Conservation (phyloP, 2,797 vertebrate species). For the Rhinatrema bivittatum region DNA sequence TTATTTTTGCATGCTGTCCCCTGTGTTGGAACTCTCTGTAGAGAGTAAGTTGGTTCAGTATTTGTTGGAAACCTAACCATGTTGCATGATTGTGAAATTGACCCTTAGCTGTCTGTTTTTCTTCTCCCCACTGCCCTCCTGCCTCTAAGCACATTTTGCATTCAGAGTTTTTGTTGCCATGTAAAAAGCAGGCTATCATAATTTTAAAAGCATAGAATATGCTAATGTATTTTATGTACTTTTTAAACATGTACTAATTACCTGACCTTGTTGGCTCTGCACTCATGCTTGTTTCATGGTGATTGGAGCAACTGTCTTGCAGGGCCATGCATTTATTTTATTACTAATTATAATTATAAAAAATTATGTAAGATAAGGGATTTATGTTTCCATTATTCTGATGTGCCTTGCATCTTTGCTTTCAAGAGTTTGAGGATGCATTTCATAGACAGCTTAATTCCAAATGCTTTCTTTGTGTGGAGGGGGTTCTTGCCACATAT, state of each 20-base stretch:
- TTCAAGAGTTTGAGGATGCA: no score
- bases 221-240: conserved; percentile 55
- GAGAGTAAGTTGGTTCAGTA: conserved; percentile 93
- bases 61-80: conserved; percentile 63
- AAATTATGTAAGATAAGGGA: no score
- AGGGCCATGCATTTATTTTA: no score
- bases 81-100: conserved; percentile 69
- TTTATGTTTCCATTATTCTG: no score
- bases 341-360: no score
- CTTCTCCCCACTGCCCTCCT: conserved; percentile 36
- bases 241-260: conserved; percentile 65
- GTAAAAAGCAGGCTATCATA: conserved; percentile 52
- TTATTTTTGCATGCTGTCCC: conserved; percentile 77
- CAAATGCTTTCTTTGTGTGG: no score
- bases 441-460: no score
- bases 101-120: conserved; percentile 54
- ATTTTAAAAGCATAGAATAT: no score
- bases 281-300: conserved; percentile 60
- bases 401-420: no score
- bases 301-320: conserved; percentile 66
- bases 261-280: conserved; percentile 54
- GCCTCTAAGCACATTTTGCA: conserved; percentile 53
- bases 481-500: no score
- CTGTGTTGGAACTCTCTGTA: conserved; percentile 88
- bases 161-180: conserved; percentile 56